A percentile compares a stretch with the other conserved stretches of the same genome.
Evolutionary conservation across 2,888 invertebrate species (phyloP).

Genomic region (Melinaea menophilus): DNA sequence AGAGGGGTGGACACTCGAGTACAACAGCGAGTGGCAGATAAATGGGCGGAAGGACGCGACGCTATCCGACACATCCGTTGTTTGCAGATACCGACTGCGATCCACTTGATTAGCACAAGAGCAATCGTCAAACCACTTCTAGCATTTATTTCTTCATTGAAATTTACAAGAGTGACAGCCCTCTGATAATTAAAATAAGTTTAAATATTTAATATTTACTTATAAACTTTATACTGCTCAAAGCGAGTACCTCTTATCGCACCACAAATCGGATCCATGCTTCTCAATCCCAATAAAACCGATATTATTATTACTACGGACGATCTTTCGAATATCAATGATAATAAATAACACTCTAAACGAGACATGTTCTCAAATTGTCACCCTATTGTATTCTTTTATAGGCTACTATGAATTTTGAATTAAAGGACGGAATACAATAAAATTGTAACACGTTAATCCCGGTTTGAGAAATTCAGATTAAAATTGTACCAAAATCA

Average conservation of each 20-base stretch:
- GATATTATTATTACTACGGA: conserved; percentile 30
- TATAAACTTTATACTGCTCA: too few species aligned
- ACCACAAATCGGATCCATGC: conserved; percentile 20
- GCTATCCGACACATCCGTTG: conserved; percentile 38
- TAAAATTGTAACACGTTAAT: conserved; percentile 1
- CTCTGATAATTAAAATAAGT: too few species aligned
- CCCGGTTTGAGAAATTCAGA: background rate
- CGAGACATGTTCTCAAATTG: conserved; percentile 38
- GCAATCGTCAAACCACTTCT: background rate
- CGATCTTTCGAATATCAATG: conserved; percentile 17
- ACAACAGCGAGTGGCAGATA: conserved; percentile 39
- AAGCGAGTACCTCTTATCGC: conserved; percentile 10
- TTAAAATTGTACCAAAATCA: conserved; percentile 19
- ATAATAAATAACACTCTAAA: conserved; percentile 35
- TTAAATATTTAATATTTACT: too few species aligned
- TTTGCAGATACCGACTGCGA: conserved; percentile 6
- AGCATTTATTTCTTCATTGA: background rate
- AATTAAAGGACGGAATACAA: conserved; percentile 6
- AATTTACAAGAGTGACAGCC: too few species aligned
- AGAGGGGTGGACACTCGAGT: conserved; percentile 18
- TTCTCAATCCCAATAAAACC: conserved; percentile 30
- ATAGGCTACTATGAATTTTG: conserved; percentile 8
- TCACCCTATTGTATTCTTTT: conserved; percentile 31
- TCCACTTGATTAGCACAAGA: background rate
- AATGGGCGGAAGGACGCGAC: conserved; percentile 48